A percentile compares a stretch with the other conserved stretches of the same genome.
Conservation (phyloP, 2,797 vertebrate genomes). For the Diplodus puntazzo region DNA sequence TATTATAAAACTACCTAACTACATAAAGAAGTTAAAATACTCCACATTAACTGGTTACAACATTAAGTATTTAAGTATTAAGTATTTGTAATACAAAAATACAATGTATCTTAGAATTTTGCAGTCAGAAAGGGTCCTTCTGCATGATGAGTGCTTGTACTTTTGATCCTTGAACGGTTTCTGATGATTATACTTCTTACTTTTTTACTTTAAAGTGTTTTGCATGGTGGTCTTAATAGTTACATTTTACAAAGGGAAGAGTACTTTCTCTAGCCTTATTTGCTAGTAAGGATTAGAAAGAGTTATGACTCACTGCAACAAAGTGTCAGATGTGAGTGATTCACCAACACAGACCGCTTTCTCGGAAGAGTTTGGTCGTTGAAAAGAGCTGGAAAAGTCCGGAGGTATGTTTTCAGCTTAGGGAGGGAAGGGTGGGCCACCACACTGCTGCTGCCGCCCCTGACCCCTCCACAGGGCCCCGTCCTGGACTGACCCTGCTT, state of each 20-base stretch:
- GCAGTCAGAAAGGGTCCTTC: background rate
- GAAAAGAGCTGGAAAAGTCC: slow-evolving; percentile 14
- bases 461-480: slow-evolving; percentile 23
- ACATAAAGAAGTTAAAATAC: background rate
- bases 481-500: slow-evolving; percentile 60
- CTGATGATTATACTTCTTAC: background rate
- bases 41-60: background rate
- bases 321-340: slow-evolving; percentile 25
- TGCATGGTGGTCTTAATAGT: background rate
- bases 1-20: background rate
- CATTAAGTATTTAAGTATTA: background rate
- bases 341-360: slow-evolving; percentile 19
- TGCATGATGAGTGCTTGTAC: background rate
- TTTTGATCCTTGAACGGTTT: background rate
- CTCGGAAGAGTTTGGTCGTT: slow-evolving; percentile 19
- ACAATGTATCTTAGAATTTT: background rate
- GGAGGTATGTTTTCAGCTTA: slow-evolving; percentile 33
- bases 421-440: slow-evolving; percentile 22
- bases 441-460: slow-evolving; percentile 26
- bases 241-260: background rate
- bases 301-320: slow-evolving; percentile 5
- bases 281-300: background rate
- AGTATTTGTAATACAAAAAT: background rate
- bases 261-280: background rate
- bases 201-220: background rate